A percentile compares a stretch with the other conserved stretches of the same genome.
Conservation (phyloP, 2,888 invertebrate genomes). For the Exocentrus adspersus region DNA sequence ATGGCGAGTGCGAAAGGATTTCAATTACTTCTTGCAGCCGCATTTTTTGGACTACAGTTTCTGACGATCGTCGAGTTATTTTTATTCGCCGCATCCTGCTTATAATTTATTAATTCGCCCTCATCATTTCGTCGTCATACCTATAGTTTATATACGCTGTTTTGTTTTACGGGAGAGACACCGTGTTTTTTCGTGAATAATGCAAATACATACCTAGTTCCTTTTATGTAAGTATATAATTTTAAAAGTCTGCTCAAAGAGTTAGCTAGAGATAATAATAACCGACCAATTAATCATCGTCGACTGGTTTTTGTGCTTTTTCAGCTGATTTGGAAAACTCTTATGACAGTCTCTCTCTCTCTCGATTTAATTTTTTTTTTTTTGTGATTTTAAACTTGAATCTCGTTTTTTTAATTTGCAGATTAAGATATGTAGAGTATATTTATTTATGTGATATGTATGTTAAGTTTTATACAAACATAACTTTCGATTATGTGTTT, state of each 20-base stretch:
- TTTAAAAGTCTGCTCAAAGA: too few species aligned
- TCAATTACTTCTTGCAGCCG: not conserved
- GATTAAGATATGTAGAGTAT: constrained; percentile 14
- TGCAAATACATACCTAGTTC: too few species aligned
- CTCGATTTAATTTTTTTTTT: constrained; percentile 4
- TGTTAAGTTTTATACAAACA: constrained; percentile 20
- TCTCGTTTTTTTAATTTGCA: constrained; percentile 20
- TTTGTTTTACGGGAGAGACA: too few species aligned
- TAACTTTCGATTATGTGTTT: too few species aligned
- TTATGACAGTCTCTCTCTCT: not conserved
- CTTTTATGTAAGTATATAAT: too few species aligned
- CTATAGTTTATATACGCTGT: too few species aligned
- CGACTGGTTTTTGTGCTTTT: too few species aligned
- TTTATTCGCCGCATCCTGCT: constrained; percentile 30
- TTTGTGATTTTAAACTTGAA: constrained; percentile 23
- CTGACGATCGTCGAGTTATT: not conserved
- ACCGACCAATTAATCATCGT: too few species aligned
- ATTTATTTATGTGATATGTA: constrained; percentile 18
- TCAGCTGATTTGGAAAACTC: too few species aligned
- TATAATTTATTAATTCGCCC: constrained; percentile 41
- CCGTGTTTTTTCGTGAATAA: too few species aligned
- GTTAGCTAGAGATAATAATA: too few species aligned
- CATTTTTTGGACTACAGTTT: too few species aligned
- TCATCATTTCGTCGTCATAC: constrained; percentile 29
- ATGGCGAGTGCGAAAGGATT: constrained; percentile 74